Percentiles rank a stretch among this genome's conserved stretches.
These are phyloP conservation scores for Macropis europaea DNA, from an alignment of 2,888 invertebrate species.

Conservation along the genomic window DNA sequence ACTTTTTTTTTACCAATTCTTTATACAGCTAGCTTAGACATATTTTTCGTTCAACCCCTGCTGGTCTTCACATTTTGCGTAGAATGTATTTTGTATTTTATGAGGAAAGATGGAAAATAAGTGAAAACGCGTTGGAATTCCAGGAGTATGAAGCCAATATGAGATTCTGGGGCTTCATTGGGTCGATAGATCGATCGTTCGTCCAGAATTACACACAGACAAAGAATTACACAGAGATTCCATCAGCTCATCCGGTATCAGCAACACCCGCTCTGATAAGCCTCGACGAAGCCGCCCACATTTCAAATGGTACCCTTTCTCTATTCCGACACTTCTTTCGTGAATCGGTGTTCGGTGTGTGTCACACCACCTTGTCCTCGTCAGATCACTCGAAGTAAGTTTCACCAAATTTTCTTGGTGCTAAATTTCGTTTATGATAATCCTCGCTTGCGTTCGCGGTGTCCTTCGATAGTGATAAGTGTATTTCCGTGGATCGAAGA, in stretches of 20 bases:
- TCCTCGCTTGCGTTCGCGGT: too few species aligned
- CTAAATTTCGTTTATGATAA: background rate
- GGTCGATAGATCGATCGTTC: constrained; percentile 42
- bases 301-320: constrained; percentile 27
- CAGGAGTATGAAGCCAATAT: constrained; percentile 14
- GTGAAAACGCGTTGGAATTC: background rate
- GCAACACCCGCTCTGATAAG: constrained; percentile 58
- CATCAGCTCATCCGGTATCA: constrained; percentile 55
- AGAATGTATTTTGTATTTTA: too few species aligned
- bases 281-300: constrained; percentile 64
- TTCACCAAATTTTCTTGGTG: background rate
- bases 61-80: too few species aligned
- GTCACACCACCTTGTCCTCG: too few species aligned
- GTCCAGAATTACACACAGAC: constrained; percentile 7
- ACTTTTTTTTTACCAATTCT: too few species aligned
- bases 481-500: too few species aligned
- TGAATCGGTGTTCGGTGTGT: background rate
- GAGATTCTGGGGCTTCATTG: constrained; percentile 23
- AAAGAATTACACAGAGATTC: constrained; percentile 53
- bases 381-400: background rate
- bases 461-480: background rate
- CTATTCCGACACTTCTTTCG: constrained; percentile 1
- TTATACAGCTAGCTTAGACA: too few species aligned
- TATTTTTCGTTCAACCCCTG: too few species aligned
- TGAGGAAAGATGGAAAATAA: background rate